Evolutionary conservation across 2,888 invertebrate genomes (phyloP), one percentile per base, ranked within the genome.

Genomic region (Sminthurinus aureus): DNA sequence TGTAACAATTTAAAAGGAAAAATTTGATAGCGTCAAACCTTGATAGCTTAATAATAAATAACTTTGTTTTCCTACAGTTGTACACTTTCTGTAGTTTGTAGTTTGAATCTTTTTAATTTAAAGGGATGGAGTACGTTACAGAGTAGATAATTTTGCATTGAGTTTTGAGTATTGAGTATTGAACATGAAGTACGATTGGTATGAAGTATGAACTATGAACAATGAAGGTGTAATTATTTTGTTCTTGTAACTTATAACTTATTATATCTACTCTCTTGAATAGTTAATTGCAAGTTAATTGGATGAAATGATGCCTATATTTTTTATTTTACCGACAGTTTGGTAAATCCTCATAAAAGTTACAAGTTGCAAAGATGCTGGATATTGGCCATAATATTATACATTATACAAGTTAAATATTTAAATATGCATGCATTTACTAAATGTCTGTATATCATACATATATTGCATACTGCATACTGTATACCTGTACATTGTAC

Each of bases 201-300:
- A 38, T 38, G 38, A 38, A 38, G 38, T 38, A 38, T 38, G 38
- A 38, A 38, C 38, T 4, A 58, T 58, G n/a, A n/a, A n/a, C n/a
- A n/a, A 58, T 58, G 58, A 58, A 58, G 13, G 18, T 58, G 58
- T 58, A 58, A 58, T 58, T 58, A 58, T 58, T 58, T 58, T 58
- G 9, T 58, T 18, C 58, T 58, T 58, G 18, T 18, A 38, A 38
- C 38, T 38, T 38, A 6, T 38, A 38, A 38, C 38, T 38, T 38
- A 38, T 6, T 38, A 4, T 38, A 38, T 38, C 38, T 38, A 38
- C 38, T 6, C 58, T 58, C 18, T 58, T 58, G 58, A 58, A 15
- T 58, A 58, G 58, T 58, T 58, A 58, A 58, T 58, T 58, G 58
- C 58, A 58, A 58, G 58, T 58, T 58, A 58, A 58, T 58, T 58